phyloP scores from a whole-genome alignment of 1,140 invertebrate species.

The Diabrotica undecimpunctata region DNA sequence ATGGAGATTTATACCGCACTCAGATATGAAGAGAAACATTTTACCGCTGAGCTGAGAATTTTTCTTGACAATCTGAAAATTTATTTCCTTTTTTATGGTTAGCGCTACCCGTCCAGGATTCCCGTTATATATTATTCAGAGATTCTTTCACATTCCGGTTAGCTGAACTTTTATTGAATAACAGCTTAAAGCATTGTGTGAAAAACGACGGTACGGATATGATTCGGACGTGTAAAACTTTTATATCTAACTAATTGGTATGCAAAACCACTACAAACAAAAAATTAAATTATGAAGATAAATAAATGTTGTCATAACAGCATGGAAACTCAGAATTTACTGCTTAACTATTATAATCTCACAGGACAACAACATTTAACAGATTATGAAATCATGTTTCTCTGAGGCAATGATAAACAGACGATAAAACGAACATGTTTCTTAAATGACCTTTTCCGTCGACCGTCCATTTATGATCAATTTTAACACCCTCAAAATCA shows the following conservation, averaged over 20 bases:
- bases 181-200: constrained; percentile 16
- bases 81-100: constrained; percentile 31
- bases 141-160: constrained; percentile 30
- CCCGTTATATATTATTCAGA: constrained; percentile 24
- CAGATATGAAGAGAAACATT: constrained; percentile 9
- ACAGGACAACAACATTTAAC: too few relatives aligned
- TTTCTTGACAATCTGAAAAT: constrained; percentile 36
- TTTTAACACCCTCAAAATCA: too few relatives aligned
- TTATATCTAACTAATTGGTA: neutral
- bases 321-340: too few relatives aligned
- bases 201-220: neutral
- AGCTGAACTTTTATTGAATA: constrained; percentile 31
- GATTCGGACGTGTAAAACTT: neutral
- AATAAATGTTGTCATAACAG: too few relatives aligned
- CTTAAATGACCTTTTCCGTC: too few relatives aligned
- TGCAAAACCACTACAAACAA: neutral
- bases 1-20: neutral
- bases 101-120: constrained; percentile 16
- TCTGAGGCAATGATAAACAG: too few relatives aligned
- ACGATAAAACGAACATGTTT: too few relatives aligned
- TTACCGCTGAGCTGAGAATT: constrained; percentile 9
- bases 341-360: too few relatives aligned
- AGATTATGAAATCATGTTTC: too few relatives aligned
- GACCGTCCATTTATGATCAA: too few relatives aligned
- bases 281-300: too few relatives aligned